Percentiles rank a stretch among this genome's conserved stretches.
phyloP scores from a whole-genome alignment of 2,888 invertebrate genomes.

The Apodemia duryi region DNA sequence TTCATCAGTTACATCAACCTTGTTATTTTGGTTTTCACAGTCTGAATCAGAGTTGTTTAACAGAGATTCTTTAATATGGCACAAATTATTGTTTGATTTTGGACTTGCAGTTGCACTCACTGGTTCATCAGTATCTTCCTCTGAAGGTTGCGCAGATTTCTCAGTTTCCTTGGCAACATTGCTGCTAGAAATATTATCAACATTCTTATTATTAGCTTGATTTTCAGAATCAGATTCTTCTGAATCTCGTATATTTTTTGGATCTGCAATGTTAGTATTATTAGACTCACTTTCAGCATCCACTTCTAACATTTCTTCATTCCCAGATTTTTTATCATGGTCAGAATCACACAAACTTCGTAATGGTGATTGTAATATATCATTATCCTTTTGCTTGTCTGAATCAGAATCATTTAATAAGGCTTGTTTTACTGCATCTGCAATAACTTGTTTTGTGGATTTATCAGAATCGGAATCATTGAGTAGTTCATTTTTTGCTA shows the following conservation, averaged over 20 bases:
- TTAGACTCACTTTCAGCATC: neutral
- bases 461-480: conserved; percentile 41
- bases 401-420: conserved; percentile 39
- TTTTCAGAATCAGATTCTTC: neutral
- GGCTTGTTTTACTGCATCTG: conserved; percentile 30
- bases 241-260: neutral
- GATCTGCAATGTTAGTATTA: neutral
- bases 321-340: conserved; percentile 22
- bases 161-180: neutral
- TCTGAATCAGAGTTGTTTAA: conserved; percentile 6
- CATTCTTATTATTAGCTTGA: neutral
- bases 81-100: neutral
- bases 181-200: neutral
- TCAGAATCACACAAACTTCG: conserved; percentile 5
- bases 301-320: neutral
- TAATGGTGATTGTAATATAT: neutral
- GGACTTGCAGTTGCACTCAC: neutral
- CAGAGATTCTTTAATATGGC: neutral
- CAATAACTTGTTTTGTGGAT: conserved; percentile 24
- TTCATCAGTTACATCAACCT: neutral
- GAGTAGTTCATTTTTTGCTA: conserved; percentile 36
- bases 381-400: conserved; percentile 24
- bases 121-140: neutral
- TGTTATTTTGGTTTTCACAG: neutral
- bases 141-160: neutral